These are phyloP conservation scores for Ursus arctos DNA, from an alignment of 2,113 vertebrate species.

Conservation along the genomic window DNA sequence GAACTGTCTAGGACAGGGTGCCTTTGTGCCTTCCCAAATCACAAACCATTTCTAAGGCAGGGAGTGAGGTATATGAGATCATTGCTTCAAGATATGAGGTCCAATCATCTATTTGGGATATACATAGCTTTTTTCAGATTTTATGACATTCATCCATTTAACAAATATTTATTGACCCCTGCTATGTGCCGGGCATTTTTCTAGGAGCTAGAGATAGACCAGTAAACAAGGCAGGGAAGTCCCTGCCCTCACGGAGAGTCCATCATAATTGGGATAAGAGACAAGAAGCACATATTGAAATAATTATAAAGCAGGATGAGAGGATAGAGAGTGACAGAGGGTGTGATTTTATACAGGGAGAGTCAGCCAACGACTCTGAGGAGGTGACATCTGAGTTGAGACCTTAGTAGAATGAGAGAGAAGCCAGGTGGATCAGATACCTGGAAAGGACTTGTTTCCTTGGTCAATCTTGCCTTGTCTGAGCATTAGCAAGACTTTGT, in stretches of 20 bases:
- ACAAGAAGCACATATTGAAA: background rate
- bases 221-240: background rate
- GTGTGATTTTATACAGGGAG: background rate
- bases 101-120: background rate
- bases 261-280: background rate
- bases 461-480: background rate
- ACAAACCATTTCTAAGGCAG: constrained; percentile 41
- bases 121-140: background rate
- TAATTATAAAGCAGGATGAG: background rate
- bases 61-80: background rate
- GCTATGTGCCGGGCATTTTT: background rate
- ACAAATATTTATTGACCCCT: constrained; percentile 26
- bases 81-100: background rate
- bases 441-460: background rate
- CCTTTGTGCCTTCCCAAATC: constrained; percentile 33
- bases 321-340: background rate
- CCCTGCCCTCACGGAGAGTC: background rate
- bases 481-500: background rate
- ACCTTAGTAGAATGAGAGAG: background rate
- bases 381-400: background rate
- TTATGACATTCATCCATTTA: background rate
- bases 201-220: background rate
- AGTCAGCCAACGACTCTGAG: background rate
- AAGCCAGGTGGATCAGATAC: background rate
- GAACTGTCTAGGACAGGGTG: background rate